A percentile compares a stretch with the other conserved stretches of the same genome.
Evolutionary conservation across 2,797 vertebrate species (phyloP).

Genomic region (Lagothrix lagotricha): DNA sequence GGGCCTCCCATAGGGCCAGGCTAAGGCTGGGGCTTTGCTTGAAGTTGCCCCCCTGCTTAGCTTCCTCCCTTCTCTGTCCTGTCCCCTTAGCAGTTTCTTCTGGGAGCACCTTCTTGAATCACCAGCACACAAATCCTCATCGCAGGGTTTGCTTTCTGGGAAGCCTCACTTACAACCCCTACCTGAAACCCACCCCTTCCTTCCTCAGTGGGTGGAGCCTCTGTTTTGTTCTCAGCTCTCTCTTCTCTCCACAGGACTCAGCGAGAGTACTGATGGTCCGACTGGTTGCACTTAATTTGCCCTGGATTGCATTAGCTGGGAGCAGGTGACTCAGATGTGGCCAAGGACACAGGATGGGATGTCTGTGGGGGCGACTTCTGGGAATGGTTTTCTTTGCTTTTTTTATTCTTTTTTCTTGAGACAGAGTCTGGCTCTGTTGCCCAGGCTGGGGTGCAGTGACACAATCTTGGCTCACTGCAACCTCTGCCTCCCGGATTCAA

Average conservation of each 20-base stretch:
- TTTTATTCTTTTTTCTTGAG: neutral
- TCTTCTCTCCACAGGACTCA: neutral
- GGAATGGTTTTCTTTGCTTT: neutral
- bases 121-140: neutral
- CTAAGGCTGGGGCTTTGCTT: neutral
- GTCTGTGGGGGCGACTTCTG: neutral
- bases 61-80: neutral
- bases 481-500: too few species aligned
- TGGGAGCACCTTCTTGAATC: neutral
- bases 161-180: neutral
- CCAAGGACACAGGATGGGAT: neutral
- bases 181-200: neutral
- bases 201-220: neutral
- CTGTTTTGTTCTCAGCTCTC: neutral
- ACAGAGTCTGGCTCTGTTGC: neutral
- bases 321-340: neutral
- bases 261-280: neutral
- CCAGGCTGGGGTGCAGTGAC: neutral
- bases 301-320: neutral
- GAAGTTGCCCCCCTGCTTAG: neutral
- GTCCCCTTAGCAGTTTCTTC: neutral
- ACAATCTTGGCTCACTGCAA: too few species aligned
- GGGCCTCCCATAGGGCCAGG: neutral
- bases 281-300: neutral
- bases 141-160: neutral